These are phyloP conservation scores for Tiphia femorata DNA, from an alignment of 2,888 invertebrate genomes.

Conservation along the genomic window DNA sequence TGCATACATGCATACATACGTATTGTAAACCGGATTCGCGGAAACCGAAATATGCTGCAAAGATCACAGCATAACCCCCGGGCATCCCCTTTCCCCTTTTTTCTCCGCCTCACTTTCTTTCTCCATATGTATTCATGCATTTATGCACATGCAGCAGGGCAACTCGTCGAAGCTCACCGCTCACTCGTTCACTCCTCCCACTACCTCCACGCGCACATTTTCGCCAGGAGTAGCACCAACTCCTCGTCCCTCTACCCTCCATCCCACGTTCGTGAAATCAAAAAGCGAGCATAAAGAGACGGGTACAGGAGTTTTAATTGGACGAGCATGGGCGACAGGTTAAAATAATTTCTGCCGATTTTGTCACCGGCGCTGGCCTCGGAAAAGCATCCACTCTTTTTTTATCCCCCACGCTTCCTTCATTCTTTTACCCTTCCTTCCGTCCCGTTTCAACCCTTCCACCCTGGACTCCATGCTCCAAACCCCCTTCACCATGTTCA, in stretches of 20 bases:
- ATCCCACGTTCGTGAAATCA: conserved; percentile 9
- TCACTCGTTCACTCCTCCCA: neutral
- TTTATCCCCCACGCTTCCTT: neutral
- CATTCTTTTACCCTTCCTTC: neutral
- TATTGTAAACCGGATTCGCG: conserved; percentile 7
- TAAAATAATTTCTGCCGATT: conserved; percentile 10
- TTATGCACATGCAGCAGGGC: conserved; percentile 11
- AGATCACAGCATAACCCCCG: conserved; percentile 8
- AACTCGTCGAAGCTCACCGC: neutral
- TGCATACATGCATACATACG: neutral
- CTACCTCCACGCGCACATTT: no score
- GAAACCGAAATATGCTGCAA: conserved; percentile 17
- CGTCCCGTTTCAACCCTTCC: neutral
- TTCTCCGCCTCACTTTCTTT: no score
- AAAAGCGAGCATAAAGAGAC: conserved; percentile 13
- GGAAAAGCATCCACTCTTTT: neutral
- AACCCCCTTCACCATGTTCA: no score
- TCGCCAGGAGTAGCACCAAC: neutral
- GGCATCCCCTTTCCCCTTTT: no score
- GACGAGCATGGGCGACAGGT: neutral
- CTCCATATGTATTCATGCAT: conserved; percentile 11
- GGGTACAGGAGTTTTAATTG: conserved; percentile 6
- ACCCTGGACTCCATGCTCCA: no score
- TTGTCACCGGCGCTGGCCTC: neutral
- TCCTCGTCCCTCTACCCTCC: neutral